Base-by-base conservation (phyloP, 2,888 invertebrate genomes). In the Macrophya alboannulata region DNA sequence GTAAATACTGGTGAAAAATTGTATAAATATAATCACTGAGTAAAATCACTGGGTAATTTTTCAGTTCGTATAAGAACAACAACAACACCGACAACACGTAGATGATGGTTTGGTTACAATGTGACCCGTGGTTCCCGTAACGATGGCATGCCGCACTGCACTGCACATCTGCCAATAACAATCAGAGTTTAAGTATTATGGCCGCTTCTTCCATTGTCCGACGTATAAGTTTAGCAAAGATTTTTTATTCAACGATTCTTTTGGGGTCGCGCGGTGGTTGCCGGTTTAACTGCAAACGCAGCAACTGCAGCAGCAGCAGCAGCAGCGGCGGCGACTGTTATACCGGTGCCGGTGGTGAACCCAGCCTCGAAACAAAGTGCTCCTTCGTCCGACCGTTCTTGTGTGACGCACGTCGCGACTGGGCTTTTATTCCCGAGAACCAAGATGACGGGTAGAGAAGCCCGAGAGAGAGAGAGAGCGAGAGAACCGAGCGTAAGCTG, bases 251-350 rank as follows among this genome's bases (percentile, higher is more conserved):
- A 12, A n/a, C 17, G 37, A 45, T 4, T 74, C 21, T 77, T 77
- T 65, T 55, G 40, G 55, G 45, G 62, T 17, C 74, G 81, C 83
- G 37, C 62, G 55, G 68, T 71, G 72, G 81, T 79, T 85, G 86
- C 81, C 85, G 87, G 85, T 86, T 82, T 5, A 76, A 86, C 84
- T 86, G 81, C 81, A 79, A 85, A 72, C 71, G 84, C 87, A 74
- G 72, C 4, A 45, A 4, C 21, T 3, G 37, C 8, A 62, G 31
- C 65, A 37, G 87, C 55, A n/a, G 72, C 4, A 45, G 12, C 21
- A 10, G 37, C 8, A 62, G 31, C 65, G 12, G 87, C 55, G 65
- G 81, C 85, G 62, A 71, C 82, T 82, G 74, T 48, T 85, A 62
- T 62, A 43, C 59, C 76, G 82, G 81, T 55, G 85, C 71, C 71